Evolutionary conservation across 2,113 vertebrate genomes (phyloP).

Genomic region (Notarius lentiginosus): DNA sequence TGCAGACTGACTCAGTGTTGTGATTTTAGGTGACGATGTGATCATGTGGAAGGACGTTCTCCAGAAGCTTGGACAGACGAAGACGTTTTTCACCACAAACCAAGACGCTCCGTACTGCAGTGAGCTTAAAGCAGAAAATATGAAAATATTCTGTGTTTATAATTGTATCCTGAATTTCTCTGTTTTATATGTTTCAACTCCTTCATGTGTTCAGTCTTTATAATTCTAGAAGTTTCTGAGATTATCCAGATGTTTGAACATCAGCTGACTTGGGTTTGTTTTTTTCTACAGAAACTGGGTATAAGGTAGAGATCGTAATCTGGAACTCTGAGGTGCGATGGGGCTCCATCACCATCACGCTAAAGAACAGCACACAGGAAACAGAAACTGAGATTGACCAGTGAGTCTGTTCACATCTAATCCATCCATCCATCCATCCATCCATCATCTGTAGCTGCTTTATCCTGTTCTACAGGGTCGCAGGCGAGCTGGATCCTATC

Average conservation of each 20-base stretch:
- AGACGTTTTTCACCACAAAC: constrained; percentile 68
- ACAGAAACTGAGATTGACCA: constrained; percentile 67
- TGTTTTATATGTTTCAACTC: background rate
- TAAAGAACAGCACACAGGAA: constrained; percentile 67
- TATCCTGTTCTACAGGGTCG: no score
- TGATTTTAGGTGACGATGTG: constrained; percentile 65
- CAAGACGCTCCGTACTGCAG: constrained; percentile 64
- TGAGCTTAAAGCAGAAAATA: constrained; percentile 54
- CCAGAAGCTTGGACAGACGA: constrained; percentile 44
- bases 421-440: no score
- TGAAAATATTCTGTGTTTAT: background rate
- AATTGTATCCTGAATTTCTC: background rate
- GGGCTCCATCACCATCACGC: constrained; percentile 79
- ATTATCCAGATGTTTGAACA: background rate
- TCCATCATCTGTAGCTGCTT: no score
- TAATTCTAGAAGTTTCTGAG: background rate
- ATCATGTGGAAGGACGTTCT: constrained; percentile 63
- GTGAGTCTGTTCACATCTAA: constrained; percentile 58
- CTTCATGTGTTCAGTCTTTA: background rate
- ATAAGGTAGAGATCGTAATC: constrained; percentile 80
- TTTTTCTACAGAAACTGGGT: constrained; percentile 75
- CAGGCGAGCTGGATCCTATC: no score
- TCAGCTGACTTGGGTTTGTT: background rate
- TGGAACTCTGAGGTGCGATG: constrained; percentile 80
- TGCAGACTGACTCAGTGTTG: background rate